Percentiles rank a stretch among this genome's conserved stretches.
phyloP scores from a whole-genome alignment of 2,797 vertebrate species.

The Microctenopoma stevenorrisi region DNA sequence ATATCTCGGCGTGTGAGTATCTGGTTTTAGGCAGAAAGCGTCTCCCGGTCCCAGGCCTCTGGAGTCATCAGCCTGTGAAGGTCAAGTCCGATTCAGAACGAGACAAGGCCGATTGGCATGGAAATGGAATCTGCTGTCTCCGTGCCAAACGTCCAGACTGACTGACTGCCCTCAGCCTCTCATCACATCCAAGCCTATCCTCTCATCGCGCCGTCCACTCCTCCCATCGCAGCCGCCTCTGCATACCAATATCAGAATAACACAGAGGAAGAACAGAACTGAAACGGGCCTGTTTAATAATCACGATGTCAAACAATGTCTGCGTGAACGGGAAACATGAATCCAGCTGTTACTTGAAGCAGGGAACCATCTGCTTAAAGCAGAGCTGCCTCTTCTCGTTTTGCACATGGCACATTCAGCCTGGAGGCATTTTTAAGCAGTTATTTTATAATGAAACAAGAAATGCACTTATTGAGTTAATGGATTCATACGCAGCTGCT shows the following conservation, averaged over 20 bases:
- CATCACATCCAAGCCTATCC: slow-evolving; percentile 76
- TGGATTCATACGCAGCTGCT: slow-evolving; percentile 66
- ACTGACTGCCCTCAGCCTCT: slow-evolving; percentile 80
- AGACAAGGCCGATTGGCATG: slow-evolving; percentile 85
- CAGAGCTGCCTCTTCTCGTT: slow-evolving; percentile 54
- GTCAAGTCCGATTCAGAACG: slow-evolving; percentile 81
- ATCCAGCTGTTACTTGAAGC: slow-evolving; percentile 76
- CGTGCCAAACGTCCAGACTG: slow-evolving; percentile 80
- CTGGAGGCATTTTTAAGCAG: slow-evolving; percentile 64
- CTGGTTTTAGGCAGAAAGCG: slow-evolving; percentile 72
- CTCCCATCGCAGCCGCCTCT: slow-evolving; percentile 53
- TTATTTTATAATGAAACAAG: slow-evolving; percentile 73
- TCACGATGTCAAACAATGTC: slow-evolving; percentile 75
- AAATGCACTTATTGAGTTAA: slow-evolving; percentile 66
- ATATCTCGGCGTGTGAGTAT: slow-evolving; percentile 49
- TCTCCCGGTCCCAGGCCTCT: slow-evolving; percentile 74
- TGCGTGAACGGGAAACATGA: slow-evolving; percentile 66
- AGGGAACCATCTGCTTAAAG: slow-evolving; percentile 72
- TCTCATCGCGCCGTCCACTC: slow-evolving; percentile 68
- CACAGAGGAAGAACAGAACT: slow-evolving; percentile 38
- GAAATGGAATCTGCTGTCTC: slow-evolving; percentile 84
- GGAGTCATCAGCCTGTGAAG: slow-evolving; percentile 82
- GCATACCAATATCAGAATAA: slow-evolving; percentile 76
- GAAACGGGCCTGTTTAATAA: slow-evolving; percentile 70
- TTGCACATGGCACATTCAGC: slow-evolving; percentile 68